A percentile compares a stretch with the other conserved stretches of the same genome.
phyloP scores from a whole-genome alignment of 2,113 vertebrate species.

The Planiliza haematocheilus region DNA sequence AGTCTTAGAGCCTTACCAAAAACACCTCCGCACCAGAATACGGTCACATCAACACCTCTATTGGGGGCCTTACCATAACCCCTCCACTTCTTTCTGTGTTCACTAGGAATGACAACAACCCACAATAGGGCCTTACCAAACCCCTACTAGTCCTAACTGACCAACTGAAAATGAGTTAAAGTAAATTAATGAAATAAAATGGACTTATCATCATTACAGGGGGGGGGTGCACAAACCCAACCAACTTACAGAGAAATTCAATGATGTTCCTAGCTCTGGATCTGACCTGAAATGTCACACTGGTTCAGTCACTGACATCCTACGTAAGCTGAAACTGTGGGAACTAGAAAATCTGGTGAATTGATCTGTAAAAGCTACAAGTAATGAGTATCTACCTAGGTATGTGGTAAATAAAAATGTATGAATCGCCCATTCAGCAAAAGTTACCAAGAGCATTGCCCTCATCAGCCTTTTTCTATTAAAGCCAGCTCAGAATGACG shows the following conservation, averaged over 20 bases:
- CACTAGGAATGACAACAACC: conserved; percentile 51
- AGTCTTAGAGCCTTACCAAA: conserved; percentile 54
- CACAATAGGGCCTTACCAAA: conserved; percentile 80
- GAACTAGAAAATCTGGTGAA: conserved; percentile 1
- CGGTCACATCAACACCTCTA: conserved; percentile 40
- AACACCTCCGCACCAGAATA: conserved; percentile 46
- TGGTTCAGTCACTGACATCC: conserved; percentile 13
- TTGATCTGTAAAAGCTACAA: conserved; percentile 11
- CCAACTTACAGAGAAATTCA: conserved; percentile 4
- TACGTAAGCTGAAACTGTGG: conserved; percentile 5
- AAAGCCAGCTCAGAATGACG: conserved; percentile 70
- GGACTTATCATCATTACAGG: conserved; percentile 15
- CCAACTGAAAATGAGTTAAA: conserved; percentile 27
- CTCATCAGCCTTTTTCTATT: conserved; percentile 72
- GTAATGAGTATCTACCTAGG: conserved; percentile 22
- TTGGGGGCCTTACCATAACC: conserved; percentile 80
- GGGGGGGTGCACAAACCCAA: conserved; percentile 39
- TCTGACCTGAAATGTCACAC: conserved; percentile 6
- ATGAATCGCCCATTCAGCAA: conserved; percentile 44
- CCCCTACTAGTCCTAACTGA: conserved; percentile 66
- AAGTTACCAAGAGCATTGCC: conserved; percentile 53
- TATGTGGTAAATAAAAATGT: conserved; percentile 43
- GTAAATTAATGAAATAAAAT: background rate
- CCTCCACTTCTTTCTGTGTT: conserved; percentile 48
- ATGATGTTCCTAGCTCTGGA: conserved; percentile 27